phyloP scores from a whole-genome alignment of 2,888 invertebrate genomes.

The Adelognathus sp. region DNA sequence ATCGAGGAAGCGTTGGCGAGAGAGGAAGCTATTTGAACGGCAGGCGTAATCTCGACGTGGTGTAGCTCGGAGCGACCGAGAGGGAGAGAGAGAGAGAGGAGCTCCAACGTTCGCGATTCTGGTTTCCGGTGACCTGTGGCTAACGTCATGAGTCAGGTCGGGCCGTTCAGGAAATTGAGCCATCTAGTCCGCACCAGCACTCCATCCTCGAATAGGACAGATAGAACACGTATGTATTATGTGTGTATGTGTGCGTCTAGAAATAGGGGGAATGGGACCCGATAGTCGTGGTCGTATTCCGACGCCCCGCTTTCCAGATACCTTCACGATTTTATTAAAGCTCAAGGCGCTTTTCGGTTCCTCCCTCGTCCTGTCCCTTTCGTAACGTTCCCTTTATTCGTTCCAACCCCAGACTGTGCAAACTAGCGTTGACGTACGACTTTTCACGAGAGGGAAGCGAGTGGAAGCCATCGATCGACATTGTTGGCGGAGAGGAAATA shows the following conservation, averaged over 20 bases:
- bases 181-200: conserved; percentile 58
- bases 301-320: conserved; percentile 36
- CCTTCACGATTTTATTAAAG: conserved; percentile 33
- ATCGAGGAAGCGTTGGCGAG: conserved; percentile 33
- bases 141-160: conserved; percentile 62
- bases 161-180: conserved; percentile 72
- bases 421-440: conserved; percentile 44
- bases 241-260: not conserved
- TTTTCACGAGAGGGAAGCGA: conserved; percentile 41
- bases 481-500: conserved; percentile 5
- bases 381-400: conserved; percentile 29
- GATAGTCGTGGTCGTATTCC: conserved; percentile 27
- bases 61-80: no score
- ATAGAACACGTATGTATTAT: conserved; percentile 11
- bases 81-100: no score
- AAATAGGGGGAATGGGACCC: conserved; percentile 21
- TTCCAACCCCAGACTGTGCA: conserved; percentile 21
- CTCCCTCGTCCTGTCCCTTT: not conserved
- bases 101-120: conserved; percentile 57
- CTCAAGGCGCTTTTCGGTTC: conserved; percentile 51
- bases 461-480: conserved; percentile 32
- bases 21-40: conserved; percentile 66
- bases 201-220: conserved; percentile 29
- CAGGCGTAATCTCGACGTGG: conserved; percentile 40
- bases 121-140: conserved; percentile 65